Base-by-base conservation (phyloP, 2,113 vertebrate genomes). In the Eurypyga helias region DNA sequence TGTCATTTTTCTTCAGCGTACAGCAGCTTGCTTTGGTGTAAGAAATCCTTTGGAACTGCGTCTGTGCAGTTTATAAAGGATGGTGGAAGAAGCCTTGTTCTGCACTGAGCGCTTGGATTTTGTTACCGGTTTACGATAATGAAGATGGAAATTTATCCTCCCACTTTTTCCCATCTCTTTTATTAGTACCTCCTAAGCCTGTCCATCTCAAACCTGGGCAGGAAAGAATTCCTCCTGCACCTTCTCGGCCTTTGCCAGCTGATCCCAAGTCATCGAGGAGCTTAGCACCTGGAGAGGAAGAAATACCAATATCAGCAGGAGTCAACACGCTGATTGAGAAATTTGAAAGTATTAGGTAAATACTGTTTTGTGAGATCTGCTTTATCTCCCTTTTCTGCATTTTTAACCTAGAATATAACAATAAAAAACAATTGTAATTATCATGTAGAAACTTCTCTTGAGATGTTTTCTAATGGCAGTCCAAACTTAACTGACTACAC, bases 101-200 rank as follows among this genome's bases (percentile, higher is more conserved):
- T 92, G 24, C 41, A 8, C 7, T 45, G 34, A 67, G 48, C 25
- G 3, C 43, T 20, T 58, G 64, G 67, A 57, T 84, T 85, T 87
- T 92, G 6, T 64, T 76, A 33, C 31, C 12, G 12, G 45, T 92
- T 81, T 62, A 88, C 12, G 49, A 49, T 80, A 33, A 96, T 84
- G 67, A 89, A 70, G 61, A 86, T 83, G 64, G 70, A 85, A 85
- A 88, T 79, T 95, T 31, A 89, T 34, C 64, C 34, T 83, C 49
- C 52, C 73, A 11, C 67, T 78, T 80, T 62, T 49, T 46, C 51
- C 67, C 29, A 87, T 93, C 70, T 94, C 62, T 94, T 84, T 98
- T 76, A 86, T 75, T 96, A 99, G 99, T 98, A 97, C 98, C 98
- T 98, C 98, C 98, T 99, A 99, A 99, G 96, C 98, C 98, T 78